Evolutionary conservation across 2,888 invertebrate species (phyloP), one percentile per base, ranked within the genome.

Genomic region (Thelaira solivaga): DNA sequence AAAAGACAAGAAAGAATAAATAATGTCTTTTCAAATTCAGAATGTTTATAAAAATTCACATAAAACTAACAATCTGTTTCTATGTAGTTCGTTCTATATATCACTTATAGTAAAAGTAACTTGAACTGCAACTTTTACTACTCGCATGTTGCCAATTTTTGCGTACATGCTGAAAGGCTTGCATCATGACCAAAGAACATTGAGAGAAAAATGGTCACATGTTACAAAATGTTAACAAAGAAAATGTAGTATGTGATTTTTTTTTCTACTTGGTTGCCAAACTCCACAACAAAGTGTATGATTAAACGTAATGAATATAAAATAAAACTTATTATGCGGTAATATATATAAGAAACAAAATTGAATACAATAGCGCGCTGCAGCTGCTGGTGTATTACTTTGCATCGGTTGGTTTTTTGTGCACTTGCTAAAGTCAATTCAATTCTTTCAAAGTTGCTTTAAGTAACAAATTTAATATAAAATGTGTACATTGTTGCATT

Each of bases 271-370:
- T n/a, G 16, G 36, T 64, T 26, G 20, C 26, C 24, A 51, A 51
- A 39, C 7, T 62, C n/a, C 13, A 22, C 31, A 67, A 74, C 51
- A 65, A 76, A 51, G 53, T 31, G 31, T 22, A 31, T 55, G 43
- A 43, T 67, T 59, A 65, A 41, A 62, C 34, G 62, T 47, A 69
- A 69, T 49, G 31, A 65, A 55, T 47, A 57, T 49, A 41, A 61
- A 53, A 20, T 36, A 43, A 65, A 65, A 76, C 47, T 57, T 64
- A 64, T 59, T 65, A 65, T 65, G 51, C 65, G 64, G 59, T 61
- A 71, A 59, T 76, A 65, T 64, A 59, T 69, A 49, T 57, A 64
- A 41, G 59, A 26, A 26, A n/a, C n/a, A n/a, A n/a, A n/a, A n/a
- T n/a, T n/a, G n/a, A n/a, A n/a, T n/a, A n/a, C n/a, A n/a, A n/a